phyloP scores from a whole-genome alignment of 2,797 vertebrate species.

The Gambelia wislizenii region DNA sequence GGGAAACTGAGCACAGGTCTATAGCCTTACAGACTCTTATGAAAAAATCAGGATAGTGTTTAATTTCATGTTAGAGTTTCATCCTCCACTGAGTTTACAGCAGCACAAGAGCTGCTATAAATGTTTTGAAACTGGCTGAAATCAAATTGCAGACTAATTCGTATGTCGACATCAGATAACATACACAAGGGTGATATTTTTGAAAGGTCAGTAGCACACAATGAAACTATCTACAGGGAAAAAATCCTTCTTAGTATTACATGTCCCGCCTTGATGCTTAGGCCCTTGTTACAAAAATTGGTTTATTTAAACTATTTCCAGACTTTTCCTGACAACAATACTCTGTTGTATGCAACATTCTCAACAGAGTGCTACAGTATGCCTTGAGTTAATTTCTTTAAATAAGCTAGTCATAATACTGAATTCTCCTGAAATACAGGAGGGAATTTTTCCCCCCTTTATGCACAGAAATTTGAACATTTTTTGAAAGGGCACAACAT shows the following conservation, averaged over 20 bases:
- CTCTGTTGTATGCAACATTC: constrained; percentile 1
- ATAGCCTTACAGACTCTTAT: background rate
- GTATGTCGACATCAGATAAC: background rate
- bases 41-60: background rate
- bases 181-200: constrained; percentile 4
- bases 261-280: background rate
- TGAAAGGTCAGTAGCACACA: constrained; percentile 5
- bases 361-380: background rate
- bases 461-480: background rate
- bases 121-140: background rate
- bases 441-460: background rate
- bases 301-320: background rate
- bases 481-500: background rate
- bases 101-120: background rate
- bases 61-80: background rate
- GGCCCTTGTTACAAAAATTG: constrained; percentile 20
- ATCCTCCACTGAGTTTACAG: background rate
- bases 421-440: background rate
- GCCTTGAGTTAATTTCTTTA: background rate
- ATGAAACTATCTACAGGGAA: background rate
- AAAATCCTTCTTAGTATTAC: background rate
- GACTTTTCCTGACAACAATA: background rate
- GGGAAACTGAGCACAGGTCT: background rate
- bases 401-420: background rate
- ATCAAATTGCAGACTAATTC: constrained; percentile 3